Conservation (phyloP, 1,140 invertebrate genomes). For the Orius insidiosus region DNA sequence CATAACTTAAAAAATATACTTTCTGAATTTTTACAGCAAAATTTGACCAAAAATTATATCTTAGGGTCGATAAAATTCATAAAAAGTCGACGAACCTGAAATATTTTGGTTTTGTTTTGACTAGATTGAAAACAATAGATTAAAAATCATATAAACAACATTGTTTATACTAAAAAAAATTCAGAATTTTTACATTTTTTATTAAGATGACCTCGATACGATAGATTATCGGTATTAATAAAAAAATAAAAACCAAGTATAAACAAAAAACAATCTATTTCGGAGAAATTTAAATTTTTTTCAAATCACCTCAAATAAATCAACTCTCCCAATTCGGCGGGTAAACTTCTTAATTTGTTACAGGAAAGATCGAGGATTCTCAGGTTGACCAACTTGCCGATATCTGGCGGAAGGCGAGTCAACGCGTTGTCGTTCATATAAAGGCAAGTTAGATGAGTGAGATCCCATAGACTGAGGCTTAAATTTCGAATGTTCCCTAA, state of each 20-base stretch:
- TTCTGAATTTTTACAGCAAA: too few species aligned
- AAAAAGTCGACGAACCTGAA: neutral
- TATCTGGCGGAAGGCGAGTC: conserved; percentile 72
- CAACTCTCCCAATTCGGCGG: conserved; percentile 88
- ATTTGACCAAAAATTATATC: too few species aligned
- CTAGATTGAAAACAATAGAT: too few species aligned
- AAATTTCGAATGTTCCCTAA: conserved; percentile 82
- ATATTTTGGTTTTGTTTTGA: neutral
- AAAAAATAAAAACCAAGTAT: too few species aligned
- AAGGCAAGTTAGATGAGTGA: conserved; percentile 77
- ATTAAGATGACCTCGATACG: too few species aligned
- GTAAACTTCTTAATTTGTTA: conserved; percentile 85
- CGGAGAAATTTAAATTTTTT: neutral
- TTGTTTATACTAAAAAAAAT: neutral
- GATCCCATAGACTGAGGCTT: conserved; percentile 75
- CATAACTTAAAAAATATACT: too few species aligned
- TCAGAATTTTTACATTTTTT: neutral
- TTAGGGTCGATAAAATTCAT: too few species aligned
- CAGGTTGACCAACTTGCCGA: conserved; percentile 64
- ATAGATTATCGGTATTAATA: too few species aligned
- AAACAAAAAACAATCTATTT: conserved; percentile 7
- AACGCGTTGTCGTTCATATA: conserved; percentile 91
- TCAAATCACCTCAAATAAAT: conserved; percentile 60
- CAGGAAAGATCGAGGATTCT: conserved; percentile 78
- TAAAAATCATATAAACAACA: too few species aligned